Conservation (phyloP, 2,797 vertebrate genomes). For the Nothura maculosa region DNA sequence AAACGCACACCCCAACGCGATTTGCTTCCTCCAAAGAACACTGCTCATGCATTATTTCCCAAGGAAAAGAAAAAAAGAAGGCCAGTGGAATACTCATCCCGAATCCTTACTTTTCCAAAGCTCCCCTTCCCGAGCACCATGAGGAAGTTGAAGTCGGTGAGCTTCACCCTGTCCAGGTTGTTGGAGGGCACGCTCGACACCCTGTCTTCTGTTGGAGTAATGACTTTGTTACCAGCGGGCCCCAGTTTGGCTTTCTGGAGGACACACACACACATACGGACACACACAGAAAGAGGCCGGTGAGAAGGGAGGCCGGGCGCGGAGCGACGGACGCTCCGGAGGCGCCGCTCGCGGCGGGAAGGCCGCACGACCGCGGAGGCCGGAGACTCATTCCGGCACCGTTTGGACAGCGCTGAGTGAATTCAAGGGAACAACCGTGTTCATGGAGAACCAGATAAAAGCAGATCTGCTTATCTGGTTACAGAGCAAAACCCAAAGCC, state of each 20-base stretch:
- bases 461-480: not conserved
- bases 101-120: conserved; percentile 93
- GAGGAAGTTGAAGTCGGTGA: conserved; percentile 96
- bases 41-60: not conserved
- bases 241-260: conserved; percentile 96
- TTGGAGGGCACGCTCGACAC: conserved; percentile 89
- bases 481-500: not conserved
- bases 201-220: conserved; percentile 91
- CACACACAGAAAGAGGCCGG: conserved; percentile 39
- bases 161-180: conserved; percentile 92
- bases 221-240: conserved; percentile 93
- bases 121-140: conserved; percentile 97
- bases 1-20: not conserved
- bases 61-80: not conserved
- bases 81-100: not conserved
- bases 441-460: conserved; percentile 11
- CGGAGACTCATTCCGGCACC: conserved; percentile 42
- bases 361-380: not conserved
- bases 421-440: not conserved
- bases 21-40: not conserved
- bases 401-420: not conserved
- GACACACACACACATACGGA: conserved; percentile 56
- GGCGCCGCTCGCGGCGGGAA: conserved; percentile 9
- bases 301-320: not conserved
- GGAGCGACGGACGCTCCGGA: not conserved